phyloP scores from a whole-genome alignment of 2,797 vertebrate species.

The Neopelma chrysocephalum region DNA sequence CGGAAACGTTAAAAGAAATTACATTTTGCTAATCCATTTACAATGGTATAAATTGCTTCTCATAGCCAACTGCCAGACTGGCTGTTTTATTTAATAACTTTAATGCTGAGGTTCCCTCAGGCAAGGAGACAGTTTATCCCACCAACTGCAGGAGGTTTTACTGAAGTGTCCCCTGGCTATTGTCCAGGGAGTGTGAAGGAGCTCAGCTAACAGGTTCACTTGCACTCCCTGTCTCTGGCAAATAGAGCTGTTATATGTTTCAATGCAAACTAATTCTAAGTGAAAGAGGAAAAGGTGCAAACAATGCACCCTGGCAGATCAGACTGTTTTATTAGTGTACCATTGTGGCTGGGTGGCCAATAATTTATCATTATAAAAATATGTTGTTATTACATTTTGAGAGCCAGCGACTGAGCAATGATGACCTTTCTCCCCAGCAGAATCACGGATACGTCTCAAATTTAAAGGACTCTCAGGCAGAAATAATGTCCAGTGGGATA shows the following conservation, averaged over 20 bases:
- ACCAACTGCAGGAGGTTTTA: slow-evolving; percentile 60
- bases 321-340: not conserved
- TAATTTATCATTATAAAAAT: not conserved
- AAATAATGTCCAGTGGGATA: not conserved
- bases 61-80: slow-evolving; percentile 63
- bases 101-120: slow-evolving; percentile 58
- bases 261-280: not conserved
- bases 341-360: not conserved
- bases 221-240: not conserved
- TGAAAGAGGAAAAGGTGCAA: not conserved
- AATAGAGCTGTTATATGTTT: not conserved
- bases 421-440: not conserved
- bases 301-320: not conserved
- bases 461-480: not conserved
- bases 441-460: not conserved
- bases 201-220: slow-evolving; percentile 10
- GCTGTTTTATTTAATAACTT: slow-evolving; percentile 72
- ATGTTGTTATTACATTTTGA: not conserved
- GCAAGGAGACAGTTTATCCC: slow-evolving; percentile 68
- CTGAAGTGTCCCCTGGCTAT: slow-evolving; percentile 55
- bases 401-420: not conserved
- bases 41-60: slow-evolving; percentile 70
- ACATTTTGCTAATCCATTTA: slow-evolving; percentile 69
- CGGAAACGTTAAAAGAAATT: slow-evolving; percentile 66
- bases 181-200: slow-evolving; percentile 38